Percentiles rank a stretch among this genome's conserved stretches.
Evolutionary conservation across 2,113 vertebrate species (phyloP).

Genomic region (Mola mola): DNA sequence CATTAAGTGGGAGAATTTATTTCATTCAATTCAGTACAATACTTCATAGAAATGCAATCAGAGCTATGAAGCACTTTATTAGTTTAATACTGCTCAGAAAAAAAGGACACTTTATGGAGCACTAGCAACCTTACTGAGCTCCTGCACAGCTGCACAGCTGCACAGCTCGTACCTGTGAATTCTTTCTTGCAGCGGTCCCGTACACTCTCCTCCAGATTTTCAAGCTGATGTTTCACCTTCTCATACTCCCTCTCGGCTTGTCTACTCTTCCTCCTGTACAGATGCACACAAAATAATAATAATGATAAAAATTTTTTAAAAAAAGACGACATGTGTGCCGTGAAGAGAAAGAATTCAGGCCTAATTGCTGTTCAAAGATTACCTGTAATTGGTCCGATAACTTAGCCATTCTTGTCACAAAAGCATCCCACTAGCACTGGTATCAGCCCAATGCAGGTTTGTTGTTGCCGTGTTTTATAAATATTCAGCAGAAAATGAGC

Average conservation of each 20-base stretch:
- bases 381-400: background rate
- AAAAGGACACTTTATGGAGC: constrained; percentile 19
- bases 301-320: too few species aligned
- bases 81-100: constrained; percentile 32
- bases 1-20: constrained; percentile 37
- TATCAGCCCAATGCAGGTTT: background rate
- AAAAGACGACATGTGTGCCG: background rate
- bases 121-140: constrained; percentile 3
- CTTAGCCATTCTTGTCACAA: background rate
- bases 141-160: background rate
- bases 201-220: constrained; percentile 96
- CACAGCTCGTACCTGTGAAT: constrained; percentile 88
- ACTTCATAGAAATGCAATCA: constrained; percentile 50
- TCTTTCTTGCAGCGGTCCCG: constrained; percentile 98
- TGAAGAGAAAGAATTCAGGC: constrained; percentile 5
- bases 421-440: background rate
- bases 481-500: constrained; percentile 4
- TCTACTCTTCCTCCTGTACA: constrained; percentile 92
- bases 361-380: constrained; percentile 5
- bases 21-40: constrained; percentile 34
- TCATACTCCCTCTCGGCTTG: constrained; percentile 97
- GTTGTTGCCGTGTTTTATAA: constrained; percentile 3
- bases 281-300: background rate
- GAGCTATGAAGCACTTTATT: constrained; percentile 46
- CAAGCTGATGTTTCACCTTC: constrained; percentile 96